Conservation (phyloP, 2,113 vertebrate genomes). For the Scopus umbretta region DNA sequence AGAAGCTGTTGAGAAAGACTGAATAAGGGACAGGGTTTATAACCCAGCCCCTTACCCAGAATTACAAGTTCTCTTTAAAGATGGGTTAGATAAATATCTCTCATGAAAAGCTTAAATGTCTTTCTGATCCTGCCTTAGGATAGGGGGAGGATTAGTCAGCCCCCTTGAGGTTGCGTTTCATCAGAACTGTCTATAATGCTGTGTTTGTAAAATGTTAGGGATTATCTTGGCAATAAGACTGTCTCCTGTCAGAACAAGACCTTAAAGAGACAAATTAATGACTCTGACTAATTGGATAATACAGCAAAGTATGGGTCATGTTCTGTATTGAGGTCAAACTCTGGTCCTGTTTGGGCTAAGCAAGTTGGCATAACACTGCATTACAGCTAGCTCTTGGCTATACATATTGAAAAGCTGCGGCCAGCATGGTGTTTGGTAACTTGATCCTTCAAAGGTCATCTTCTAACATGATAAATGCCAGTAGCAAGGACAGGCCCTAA, state of each 20-base stretch:
- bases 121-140: conserved; percentile 37
- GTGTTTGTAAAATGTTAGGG: conserved; percentile 46
- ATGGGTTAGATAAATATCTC: conserved; percentile 31
- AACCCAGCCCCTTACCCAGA: not conserved
- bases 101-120: conserved; percentile 47
- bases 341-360: not conserved
- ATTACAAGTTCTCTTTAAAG: conserved; percentile 2
- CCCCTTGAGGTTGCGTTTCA: conserved; percentile 23
- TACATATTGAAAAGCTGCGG: not conserved
- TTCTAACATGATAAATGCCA: not conserved
- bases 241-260: conserved; percentile 47
- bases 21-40: not conserved
- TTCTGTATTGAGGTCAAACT: not conserved
- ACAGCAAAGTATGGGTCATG: not conserved
- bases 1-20: not conserved
- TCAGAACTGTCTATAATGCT: conserved; percentile 40
- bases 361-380: not conserved
- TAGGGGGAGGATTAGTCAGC: conserved; percentile 15
- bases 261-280: conserved; percentile 39
- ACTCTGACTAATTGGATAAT: conserved; percentile 38
- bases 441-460: conserved; percentile 10
- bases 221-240: conserved; percentile 38
- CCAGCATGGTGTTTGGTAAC: not conserved
- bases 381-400: not conserved
- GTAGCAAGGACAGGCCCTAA: not conserved